Base-by-base conservation (phyloP, 2,797 vertebrate species). In the Alcedo quadribrachys region DNA sequence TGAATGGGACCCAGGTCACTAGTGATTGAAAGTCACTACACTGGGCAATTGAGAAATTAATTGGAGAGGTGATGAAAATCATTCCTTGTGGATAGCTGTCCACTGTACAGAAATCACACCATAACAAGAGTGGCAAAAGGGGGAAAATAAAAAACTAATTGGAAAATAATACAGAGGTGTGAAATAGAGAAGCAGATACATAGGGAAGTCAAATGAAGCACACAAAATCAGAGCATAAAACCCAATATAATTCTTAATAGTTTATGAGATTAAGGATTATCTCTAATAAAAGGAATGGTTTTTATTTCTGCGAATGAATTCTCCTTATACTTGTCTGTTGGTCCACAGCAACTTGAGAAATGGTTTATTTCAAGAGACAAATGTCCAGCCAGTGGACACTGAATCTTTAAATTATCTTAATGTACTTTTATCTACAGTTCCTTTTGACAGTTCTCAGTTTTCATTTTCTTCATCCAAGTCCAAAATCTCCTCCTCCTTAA, bases 301-400 rank as follows among this genome's bases (percentile, higher is more conserved):
- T 87, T n/a, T 75, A 30, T 66, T 84, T 93, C 81, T 87, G 28
- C 42, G 76, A 53, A 57, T 57, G 51, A 93, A 83, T 79, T 85
- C 40, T 85, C 33, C 58, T 45, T 35, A 42, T 62, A 67, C 65
- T 46, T 46, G 57, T 37, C 63, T 54, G 33, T 14, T 81, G 28
- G 25, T 76, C 74, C 21, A 50, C 1, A 67, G 35, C 32, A 83
- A 58, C 8, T 46, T 71, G 65, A 73, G 57, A 88, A 85, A 21
- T 11, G 20, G 5, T 63, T 76, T 91, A 40, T 77, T 75, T 61
- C 80, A 50, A 53, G 33, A 93, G 19, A 67, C 18, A 88, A 77
- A 63, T n/a, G 4, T 68, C 13, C 33, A n/a, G 10, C 42, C 37
- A 79, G 33, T 16, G 22, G 24, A 70, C 12, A 50, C 12, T 2